Base-by-base conservation (phyloP, 2,888 invertebrate genomes). In the Eueremaeus valkanovi region DNA sequence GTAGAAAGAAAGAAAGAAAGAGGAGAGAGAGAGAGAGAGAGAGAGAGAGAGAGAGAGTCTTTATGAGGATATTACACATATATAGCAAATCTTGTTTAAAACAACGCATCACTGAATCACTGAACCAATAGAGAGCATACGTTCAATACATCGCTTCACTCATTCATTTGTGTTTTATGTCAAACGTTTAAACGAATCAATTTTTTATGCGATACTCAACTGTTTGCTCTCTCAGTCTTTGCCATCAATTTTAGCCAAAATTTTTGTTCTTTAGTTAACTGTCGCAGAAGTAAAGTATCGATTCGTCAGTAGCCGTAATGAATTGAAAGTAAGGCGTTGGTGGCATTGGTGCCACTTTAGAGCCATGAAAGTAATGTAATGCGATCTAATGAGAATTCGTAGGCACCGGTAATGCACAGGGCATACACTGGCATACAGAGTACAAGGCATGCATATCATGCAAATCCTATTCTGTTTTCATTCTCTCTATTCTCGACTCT, bases 31-130 rank as follows among this genome's bases (percentile, higher is more conserved):
- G 42, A 42, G 13, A 42, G 42, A 42, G 42, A 42, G 42, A 42
- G 42, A 42, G 42, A 42, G 42, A 42, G 42, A 42, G 42, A n/a
- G 58, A 63, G 63, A 68, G 36, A 68, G 36, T 42, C 68, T 68
- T 61, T 68, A 68, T 68, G 68, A 68, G 68, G 68, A 68, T 36
- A 68, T 68, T 68, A 68, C 42, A 68, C 68, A 66, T 68, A 18
- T n/a, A n/a, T n/a, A 36, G 21, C 1, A 42, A 68, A 68, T 68
- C 40, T 68, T 68, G 24, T 68, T 68, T 68, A 68, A 68, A 68
- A 21, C 13, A 40, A 40, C 42, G 42, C 40, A 68, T 68, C 42
- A 42, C 42, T 68, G 68, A 68, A 68, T 68, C 42, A 42, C 42
- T 68, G 68, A 68, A 68, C 24, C 68, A 68, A 68, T 68, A 68